A percentile compares a stretch with the other conserved stretches of the same genome.
Conservation (phyloP, 2,888 invertebrate genomes). For the Schizotus pectinicornis region DNA sequence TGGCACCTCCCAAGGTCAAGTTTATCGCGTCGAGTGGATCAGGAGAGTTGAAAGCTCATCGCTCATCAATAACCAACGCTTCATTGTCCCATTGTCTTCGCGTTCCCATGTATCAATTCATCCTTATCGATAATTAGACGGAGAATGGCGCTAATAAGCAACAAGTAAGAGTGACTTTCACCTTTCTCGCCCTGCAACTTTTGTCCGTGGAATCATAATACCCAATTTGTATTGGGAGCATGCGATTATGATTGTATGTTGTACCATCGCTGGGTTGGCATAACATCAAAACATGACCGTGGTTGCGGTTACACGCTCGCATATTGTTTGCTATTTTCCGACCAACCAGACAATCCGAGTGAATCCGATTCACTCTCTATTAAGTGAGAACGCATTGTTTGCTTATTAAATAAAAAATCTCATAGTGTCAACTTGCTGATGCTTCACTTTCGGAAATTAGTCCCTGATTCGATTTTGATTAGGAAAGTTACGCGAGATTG, state of each 20-base stretch:
- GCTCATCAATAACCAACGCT: too few species aligned
- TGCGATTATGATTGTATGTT: slow-evolving; percentile 24
- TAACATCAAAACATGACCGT: slow-evolving; percentile 1
- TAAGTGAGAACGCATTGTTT: slow-evolving; percentile 16
- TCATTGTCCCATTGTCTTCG: too few species aligned
- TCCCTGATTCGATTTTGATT: background rate
- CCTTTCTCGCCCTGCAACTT: too few species aligned
- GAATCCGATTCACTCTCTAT: slow-evolving; percentile 21
- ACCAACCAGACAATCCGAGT: background rate
- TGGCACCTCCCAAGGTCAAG: too few species aligned
- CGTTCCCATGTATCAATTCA: too few species aligned
- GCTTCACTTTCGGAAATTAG: slow-evolving; percentile 7
- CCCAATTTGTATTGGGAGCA: slow-evolving; percentile 22
- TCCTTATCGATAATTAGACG: too few species aligned
- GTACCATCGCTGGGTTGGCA: slow-evolving; percentile 14
- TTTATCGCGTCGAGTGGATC: too few species aligned
- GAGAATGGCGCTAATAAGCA: too few species aligned
- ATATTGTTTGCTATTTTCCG: slow-evolving; percentile 2
- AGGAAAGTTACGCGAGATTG: too few species aligned
- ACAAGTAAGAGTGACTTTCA: too few species aligned
- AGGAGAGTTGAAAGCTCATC: too few species aligned
- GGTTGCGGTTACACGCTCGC: slow-evolving; percentile 10
- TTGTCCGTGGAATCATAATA: background rate
- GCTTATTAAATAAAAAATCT: slow-evolving; percentile 15
- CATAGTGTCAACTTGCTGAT: too few species aligned